Percentiles rank a stretch among this genome's conserved stretches.
Evolutionary conservation across 2,113 vertebrate species (phyloP).

Genomic region (rat (Rattus norvegicus)): DNA sequence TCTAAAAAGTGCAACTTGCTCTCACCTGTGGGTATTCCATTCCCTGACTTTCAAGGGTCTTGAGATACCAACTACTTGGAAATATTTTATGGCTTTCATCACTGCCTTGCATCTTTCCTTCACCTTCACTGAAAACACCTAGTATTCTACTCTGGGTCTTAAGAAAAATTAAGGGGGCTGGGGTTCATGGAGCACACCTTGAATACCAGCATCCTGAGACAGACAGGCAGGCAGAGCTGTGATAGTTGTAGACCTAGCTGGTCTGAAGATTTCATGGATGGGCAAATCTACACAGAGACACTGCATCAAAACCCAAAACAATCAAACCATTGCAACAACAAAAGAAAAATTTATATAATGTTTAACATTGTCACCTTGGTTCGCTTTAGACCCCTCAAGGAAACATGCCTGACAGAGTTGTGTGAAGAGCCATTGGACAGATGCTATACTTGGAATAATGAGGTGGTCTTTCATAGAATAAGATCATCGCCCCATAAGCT

Average conservation of each 20-base stretch:
- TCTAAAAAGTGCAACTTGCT: not conserved
- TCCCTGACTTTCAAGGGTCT: not conserved
- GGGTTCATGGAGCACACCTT: not conserved
- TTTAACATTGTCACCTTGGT: not conserved
- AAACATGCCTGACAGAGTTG: not conserved
- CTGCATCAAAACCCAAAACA: not conserved
- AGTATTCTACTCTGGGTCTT: not conserved
- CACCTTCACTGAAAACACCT: not conserved
- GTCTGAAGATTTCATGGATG: not conserved
- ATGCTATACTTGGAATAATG: not conserved
- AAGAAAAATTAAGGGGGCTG: not conserved
- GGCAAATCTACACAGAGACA: too few species aligned
- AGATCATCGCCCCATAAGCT: not conserved
- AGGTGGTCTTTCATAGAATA: not conserved
- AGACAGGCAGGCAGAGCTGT: not conserved
- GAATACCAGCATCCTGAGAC: not conserved
- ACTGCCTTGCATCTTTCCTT: not conserved
- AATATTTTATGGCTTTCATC: not conserved
- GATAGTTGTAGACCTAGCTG: not conserved
- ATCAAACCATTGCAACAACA: too few species aligned
- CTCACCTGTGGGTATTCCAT: not conserved
- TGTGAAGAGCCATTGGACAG: not conserved
- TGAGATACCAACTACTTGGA: not conserved
- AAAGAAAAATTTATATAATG: not conserved
- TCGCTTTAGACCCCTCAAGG: not conserved